A percentile compares a stretch with the other conserved stretches of the same genome.
phyloP scores from a whole-genome alignment of 2,113 vertebrate species.

The Ciconia boyciana region DNA sequence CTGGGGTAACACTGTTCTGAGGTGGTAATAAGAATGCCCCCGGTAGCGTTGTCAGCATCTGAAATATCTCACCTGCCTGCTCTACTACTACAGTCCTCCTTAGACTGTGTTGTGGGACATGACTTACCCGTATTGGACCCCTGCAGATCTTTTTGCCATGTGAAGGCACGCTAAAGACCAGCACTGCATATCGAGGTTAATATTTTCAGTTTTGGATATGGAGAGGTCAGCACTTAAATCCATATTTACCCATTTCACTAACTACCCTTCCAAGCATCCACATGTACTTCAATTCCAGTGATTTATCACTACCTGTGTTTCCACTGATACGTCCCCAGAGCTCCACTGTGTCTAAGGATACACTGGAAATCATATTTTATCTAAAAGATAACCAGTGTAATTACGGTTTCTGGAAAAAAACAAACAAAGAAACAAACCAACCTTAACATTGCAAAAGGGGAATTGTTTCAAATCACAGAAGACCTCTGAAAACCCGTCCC shows the following conservation, averaged over 20 bases:
- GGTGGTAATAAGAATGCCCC: not conserved
- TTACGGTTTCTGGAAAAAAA: not conserved
- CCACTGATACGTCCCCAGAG: not conserved
- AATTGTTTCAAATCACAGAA: not conserved
- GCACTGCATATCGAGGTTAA: not conserved
- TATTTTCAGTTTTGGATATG: not conserved
- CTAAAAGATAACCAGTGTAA: not conserved
- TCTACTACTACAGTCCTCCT: not conserved
- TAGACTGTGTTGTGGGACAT: not conserved
- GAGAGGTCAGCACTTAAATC: not conserved
- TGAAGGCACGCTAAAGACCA: not conserved
- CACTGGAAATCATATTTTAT: not conserved
- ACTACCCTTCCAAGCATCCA: not conserved
- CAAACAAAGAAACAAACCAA: not conserved
- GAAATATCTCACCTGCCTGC: not conserved
- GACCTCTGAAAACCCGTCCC: not conserved
- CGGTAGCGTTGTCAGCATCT: accelerated
- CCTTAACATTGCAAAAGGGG: not conserved
- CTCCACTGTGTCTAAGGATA: not conserved
- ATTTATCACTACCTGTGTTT: not conserved
- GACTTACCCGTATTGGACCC: not conserved
- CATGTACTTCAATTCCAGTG: not conserved
- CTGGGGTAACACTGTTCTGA: not conserved
- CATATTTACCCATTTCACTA: not conserved
- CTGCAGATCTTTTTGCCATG: not conserved